Conservation (phyloP, 2,113 vertebrate species). For the Oncorhynchus nerka region DNA sequence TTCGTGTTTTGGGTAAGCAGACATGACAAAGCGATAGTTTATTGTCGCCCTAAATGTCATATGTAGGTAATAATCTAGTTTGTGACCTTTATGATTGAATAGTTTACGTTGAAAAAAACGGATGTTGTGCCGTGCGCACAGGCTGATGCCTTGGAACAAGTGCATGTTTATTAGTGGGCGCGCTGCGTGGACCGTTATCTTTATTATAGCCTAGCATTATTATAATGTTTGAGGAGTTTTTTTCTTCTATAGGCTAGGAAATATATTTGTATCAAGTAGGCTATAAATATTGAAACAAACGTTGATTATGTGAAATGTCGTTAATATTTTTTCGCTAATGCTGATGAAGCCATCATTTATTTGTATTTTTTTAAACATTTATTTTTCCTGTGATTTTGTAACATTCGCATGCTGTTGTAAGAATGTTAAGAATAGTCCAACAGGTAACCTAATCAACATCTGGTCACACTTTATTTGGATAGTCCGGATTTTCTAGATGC, state of each 20-base stretch:
- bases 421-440: background rate
- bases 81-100: background rate
- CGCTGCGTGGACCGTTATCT: background rate
- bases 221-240: background rate
- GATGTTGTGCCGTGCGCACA: background rate
- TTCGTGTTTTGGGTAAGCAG: constrained; percentile 91
- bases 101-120: background rate
- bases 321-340: background rate
- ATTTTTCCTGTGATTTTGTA: background rate
- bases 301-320: background rate
- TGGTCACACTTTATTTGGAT: too few relatives aligned
- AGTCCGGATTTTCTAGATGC: too few relatives aligned
- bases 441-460: background rate
- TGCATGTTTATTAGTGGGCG: background rate
- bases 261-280: background rate
- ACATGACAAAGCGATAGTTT: background rate
- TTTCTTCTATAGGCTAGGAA: background rate
- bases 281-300: background rate
- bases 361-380: background rate
- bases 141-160: background rate
- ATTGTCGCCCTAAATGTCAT: background rate
- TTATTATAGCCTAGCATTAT: background rate
- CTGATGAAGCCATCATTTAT: background rate
- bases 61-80: background rate
- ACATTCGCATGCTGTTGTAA: background rate